phyloP scores from a whole-genome alignment of 2,113 vertebrate genomes.

The Hydropotes inermis region DNA sequence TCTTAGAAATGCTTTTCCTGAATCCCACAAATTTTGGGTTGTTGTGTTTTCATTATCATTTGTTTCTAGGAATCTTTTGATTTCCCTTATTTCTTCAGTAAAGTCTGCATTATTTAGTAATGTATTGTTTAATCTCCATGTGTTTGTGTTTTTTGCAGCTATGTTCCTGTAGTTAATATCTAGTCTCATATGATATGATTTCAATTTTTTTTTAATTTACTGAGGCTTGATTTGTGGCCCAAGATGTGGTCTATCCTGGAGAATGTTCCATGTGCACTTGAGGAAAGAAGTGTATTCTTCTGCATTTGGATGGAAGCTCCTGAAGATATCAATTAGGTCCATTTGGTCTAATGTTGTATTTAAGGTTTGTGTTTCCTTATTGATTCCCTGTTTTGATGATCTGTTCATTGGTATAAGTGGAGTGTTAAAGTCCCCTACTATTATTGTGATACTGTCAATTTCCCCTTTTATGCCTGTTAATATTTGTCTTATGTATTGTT shows the following conservation, averaged over 20 bases:
- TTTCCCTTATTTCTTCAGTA: background rate
- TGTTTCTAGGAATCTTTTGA: background rate
- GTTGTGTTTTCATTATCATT: background rate
- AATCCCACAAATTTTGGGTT: background rate
- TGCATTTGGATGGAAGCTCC: background rate
- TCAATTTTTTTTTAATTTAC: background rate
- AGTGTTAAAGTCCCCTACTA: background rate
- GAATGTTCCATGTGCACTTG: background rate
- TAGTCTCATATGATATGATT: background rate
- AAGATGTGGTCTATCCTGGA: background rate
- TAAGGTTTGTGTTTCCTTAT: background rate
- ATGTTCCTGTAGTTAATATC: background rate
- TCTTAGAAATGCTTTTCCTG: background rate
- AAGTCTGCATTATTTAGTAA: background rate
- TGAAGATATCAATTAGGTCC: background rate
- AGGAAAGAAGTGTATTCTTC: background rate
- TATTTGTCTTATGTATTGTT: background rate
- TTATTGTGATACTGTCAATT: background rate
- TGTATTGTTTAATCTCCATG: background rate
- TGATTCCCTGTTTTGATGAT: background rate
- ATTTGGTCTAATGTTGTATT: background rate
- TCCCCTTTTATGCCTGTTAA: background rate
- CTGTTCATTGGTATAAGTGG: background rate
- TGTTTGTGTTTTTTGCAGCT: background rate
- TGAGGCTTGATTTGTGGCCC: background rate